phyloP scores from a whole-genome alignment of 2,113 vertebrate species.

The Brevimyrus niger region DNA sequence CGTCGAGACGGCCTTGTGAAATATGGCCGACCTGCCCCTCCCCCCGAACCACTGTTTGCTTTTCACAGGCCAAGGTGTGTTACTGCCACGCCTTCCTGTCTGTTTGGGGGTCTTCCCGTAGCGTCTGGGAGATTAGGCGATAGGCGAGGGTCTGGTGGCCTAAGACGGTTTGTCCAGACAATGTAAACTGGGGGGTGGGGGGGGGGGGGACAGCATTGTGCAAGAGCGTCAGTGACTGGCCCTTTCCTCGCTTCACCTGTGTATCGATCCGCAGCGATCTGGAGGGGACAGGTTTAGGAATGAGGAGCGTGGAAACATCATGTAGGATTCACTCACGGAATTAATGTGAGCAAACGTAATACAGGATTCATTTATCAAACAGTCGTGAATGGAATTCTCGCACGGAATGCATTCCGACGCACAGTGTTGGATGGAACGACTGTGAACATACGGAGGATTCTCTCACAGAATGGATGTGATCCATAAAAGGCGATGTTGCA shows the following conservation, averaged over 20 bases:
- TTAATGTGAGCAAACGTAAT: neutral
- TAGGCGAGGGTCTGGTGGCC: neutral
- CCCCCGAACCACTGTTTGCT: constrained; percentile 50
- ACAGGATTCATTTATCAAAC: neutral
- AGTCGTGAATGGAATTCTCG: neutral
- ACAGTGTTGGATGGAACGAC: neutral
- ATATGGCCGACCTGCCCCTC: constrained; percentile 37
- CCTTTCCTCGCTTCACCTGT: neutral
- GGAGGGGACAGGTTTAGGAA: neutral
- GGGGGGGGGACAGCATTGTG: neutral
- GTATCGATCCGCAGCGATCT: neutral
- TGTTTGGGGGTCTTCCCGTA: constrained; percentile 19
- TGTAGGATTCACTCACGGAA: neutral
- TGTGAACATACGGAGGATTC: neutral
- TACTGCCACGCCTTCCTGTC: constrained; percentile 34
- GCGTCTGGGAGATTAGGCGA: constrained; percentile 24
- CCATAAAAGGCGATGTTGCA: neutral
- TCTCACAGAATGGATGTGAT: neutral
- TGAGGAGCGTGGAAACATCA: neutral
- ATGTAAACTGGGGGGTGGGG: neutral
- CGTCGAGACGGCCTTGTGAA: constrained; percentile 47
- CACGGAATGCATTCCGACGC: neutral
- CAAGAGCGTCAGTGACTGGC: neutral
- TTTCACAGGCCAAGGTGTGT: constrained; percentile 49
- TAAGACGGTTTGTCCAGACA: constrained; percentile 10